These are phyloP conservation scores for Choreutis nemorana DNA, from an alignment of 2,888 invertebrate genomes.

Conservation along the genomic window DNA sequence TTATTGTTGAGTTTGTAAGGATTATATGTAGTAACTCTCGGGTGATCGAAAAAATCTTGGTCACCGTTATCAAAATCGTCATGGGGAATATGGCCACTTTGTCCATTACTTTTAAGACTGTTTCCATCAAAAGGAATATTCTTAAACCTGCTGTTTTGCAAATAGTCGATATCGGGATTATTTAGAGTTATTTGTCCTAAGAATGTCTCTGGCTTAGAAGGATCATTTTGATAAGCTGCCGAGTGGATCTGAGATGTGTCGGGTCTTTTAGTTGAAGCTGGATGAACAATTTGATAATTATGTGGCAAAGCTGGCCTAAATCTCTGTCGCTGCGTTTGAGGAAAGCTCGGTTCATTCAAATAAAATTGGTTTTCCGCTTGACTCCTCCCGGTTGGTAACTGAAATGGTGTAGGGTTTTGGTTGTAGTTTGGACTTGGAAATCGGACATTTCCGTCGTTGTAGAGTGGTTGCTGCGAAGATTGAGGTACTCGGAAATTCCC, in stretches of 20 bases:
- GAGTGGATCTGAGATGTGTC: constrained; percentile 65
- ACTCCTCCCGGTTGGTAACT: constrained; percentile 55
- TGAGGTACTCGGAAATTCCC: constrained; percentile 41
- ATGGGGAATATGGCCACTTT: constrained; percentile 43
- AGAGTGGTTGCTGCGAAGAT: constrained; percentile 36
- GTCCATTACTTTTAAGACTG: constrained; percentile 51
- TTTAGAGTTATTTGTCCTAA: constrained; percentile 70
- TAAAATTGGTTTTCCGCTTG: constrained; percentile 52
- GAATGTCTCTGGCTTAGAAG: constrained; percentile 69
- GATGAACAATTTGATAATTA: constrained; percentile 52
- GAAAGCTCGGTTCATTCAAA: constrained; percentile 54
- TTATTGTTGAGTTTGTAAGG: constrained; percentile 42
- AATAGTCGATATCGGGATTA: constrained; percentile 63
- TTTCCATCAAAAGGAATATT: constrained; percentile 58
- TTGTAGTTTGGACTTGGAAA: constrained; percentile 57
- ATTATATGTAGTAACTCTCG: constrained; percentile 56
- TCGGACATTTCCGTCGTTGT: constrained; percentile 40
- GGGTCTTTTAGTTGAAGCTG: constrained; percentile 61
- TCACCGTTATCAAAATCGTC: constrained; percentile 47
- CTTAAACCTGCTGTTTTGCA: constrained; percentile 51
- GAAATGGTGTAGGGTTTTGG: constrained; percentile 58
- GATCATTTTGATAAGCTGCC: constrained; percentile 65
- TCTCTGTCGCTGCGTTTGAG: constrained; percentile 44
- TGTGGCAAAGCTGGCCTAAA: constrained; percentile 49
- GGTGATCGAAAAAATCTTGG: constrained; percentile 49